Evolutionary conservation across 2,888 invertebrate species (phyloP).

Genomic region (Lepidochitona cinerea): DNA sequence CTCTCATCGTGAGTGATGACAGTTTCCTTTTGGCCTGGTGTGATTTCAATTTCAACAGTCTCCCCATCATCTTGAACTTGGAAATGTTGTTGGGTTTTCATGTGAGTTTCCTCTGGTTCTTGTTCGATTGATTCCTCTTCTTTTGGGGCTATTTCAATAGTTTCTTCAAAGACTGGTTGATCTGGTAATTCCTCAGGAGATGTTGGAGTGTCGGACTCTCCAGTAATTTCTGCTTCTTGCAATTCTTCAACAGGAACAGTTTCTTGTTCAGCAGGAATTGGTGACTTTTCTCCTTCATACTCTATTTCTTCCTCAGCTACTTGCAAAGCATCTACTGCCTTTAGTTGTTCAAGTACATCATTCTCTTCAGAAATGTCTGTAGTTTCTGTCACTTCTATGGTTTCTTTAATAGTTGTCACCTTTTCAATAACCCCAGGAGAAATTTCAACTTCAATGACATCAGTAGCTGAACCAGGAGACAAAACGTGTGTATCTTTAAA

Average conservation of each 20-base stretch:
- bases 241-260: background rate
- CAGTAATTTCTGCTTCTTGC: background rate
- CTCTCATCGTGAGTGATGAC: background rate
- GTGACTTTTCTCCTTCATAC: background rate
- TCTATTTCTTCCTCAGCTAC: background rate
- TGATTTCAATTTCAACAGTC: background rate
- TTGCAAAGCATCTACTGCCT: background rate
- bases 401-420: slow-evolving; percentile 22
- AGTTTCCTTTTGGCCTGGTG: background rate
- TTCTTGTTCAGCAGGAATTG: too few species aligned
- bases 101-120: background rate
- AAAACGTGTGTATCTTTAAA: background rate
- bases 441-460: slow-evolving; percentile 16
- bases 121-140: background rate
- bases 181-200: background rate
- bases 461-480: background rate
- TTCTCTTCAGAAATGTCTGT: background rate
- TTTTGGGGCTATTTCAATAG: background rate
- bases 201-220: background rate
- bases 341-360: background rate
- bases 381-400: slow-evolving; percentile 1
- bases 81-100: background rate
- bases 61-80: background rate
- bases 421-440: slow-evolving; percentile 20
- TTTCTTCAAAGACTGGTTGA: background rate